Evolutionary conservation across 2,888 invertebrate genomes (phyloP), one percentile per base, ranked within the genome.

Genomic region (Tipula unca): DNA sequence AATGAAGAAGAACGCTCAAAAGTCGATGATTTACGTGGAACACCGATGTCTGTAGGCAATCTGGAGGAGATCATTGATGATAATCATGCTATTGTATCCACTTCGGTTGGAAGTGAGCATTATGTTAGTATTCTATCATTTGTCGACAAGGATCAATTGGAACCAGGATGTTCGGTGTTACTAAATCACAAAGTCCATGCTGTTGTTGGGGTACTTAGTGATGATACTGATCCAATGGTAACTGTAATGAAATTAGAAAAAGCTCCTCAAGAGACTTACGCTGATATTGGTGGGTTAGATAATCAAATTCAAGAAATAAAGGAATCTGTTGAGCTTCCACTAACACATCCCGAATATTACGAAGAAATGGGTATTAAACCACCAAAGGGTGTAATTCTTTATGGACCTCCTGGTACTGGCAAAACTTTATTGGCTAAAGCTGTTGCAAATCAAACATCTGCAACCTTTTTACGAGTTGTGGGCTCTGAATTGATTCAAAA

Each of bases 341-440:
- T 99, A 20, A 99, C 99, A 14, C 99, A 99, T 92, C 99, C 99
- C 0, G 99, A 99, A 91, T 99, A 99, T 91, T 99, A 99, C 90
- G 99, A 99, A 91, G 99, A 99, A 92, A 99, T 99, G 99, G 99
- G 99, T 86, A 99, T 99, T 88, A 98, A 98, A 89, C 99, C 99
- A 14, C 99, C 99, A 0, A 99, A 99, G 90, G 99, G 99, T 88
- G 99, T 99, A 0, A 99, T 99, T 89, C 92, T 99, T 48, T 99
- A 99, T 91, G 99, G 99, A 0, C 96, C 96, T 20, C 99, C 99
- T 0, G 99, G 99, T 83, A 99, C 99, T 20, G 99, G 99, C 85
- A 99, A 99, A 92, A 99, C 99, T 0, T 92, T 99, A 69, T 92
- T 99, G 86, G 99, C 99, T 8, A 99, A 99, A 91, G 99, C 99